phyloP scores from a whole-genome alignment of 2,797 vertebrate genomes.

The Corythornis leucogaster region DNA sequence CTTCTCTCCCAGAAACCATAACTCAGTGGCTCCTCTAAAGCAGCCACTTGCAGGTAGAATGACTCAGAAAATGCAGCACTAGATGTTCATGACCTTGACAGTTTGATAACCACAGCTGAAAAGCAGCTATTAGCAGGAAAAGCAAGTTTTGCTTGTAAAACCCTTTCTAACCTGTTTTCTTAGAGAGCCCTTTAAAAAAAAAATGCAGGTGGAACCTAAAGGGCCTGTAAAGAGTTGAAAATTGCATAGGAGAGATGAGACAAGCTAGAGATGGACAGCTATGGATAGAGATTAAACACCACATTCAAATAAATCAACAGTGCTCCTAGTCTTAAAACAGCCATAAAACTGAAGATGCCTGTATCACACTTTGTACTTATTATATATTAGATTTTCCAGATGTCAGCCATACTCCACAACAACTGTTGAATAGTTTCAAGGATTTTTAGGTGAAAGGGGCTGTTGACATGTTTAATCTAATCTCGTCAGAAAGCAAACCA shows the following conservation, averaged over 20 bases:
- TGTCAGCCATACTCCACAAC: not conserved
- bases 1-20: not conserved
- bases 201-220: not conserved
- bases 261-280: not conserved
- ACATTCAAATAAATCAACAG: not conserved
- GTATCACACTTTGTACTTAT: not conserved
- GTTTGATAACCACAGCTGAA: not conserved
- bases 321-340: not conserved
- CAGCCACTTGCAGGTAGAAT: not conserved
- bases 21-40: not conserved
- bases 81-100: not conserved
- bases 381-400: not conserved
- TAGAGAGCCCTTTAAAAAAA: not conserved
- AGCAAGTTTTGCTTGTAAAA: not conserved
- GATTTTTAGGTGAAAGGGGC: slow-evolving; percentile 30
- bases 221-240: not conserved
- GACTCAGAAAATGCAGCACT: not conserved
- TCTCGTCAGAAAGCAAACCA: not conserved
- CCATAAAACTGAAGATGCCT: not conserved
- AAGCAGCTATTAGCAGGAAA: not conserved
- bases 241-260: not conserved
- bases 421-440: not conserved
- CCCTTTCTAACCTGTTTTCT: not conserved
- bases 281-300: not conserved
- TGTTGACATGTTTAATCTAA: slow-evolving; percentile 5